phyloP scores from a whole-genome alignment of 2,113 vertebrate genomes.

The Dermatemys mawii region DNA sequence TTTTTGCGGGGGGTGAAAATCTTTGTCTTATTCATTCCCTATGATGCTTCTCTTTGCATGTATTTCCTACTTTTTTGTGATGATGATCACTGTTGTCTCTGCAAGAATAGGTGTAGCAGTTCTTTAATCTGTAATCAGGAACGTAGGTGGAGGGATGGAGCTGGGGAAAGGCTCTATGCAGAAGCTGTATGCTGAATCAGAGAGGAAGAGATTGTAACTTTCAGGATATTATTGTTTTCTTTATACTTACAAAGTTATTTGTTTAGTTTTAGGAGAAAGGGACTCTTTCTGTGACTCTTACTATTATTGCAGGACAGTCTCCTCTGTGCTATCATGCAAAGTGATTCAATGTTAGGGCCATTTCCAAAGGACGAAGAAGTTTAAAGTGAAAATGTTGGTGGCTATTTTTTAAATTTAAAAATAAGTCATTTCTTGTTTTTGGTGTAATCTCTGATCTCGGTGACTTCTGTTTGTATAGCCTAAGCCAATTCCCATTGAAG shows the following conservation, averaged over 20 bases:
- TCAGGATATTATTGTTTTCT: neutral
- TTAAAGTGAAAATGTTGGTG: neutral
- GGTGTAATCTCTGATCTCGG: neutral
- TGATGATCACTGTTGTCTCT: neutral
- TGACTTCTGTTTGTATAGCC: neutral
- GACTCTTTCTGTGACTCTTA: neutral
- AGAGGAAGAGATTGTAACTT: neutral
- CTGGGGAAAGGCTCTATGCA: neutral
- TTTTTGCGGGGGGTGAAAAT: neutral
- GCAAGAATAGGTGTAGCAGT: neutral
- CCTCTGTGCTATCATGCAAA: neutral
- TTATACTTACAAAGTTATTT: neutral
- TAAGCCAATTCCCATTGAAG: neutral
- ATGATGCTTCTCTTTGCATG: neutral
- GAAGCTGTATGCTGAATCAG: neutral
- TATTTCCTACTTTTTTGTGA: neutral
- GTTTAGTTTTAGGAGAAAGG: neutral
- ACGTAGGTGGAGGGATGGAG: neutral
- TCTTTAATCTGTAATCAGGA: neutral
- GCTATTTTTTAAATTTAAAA: neutral
- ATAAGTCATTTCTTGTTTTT: neutral
- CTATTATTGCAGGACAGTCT: neutral
- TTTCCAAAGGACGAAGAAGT: neutral
- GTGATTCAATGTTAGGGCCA: neutral
- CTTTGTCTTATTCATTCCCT: neutral